These are phyloP conservation scores for Listronotus oregonensis DNA, from an alignment of 1,140 invertebrate species.

Conservation along the genomic window DNA sequence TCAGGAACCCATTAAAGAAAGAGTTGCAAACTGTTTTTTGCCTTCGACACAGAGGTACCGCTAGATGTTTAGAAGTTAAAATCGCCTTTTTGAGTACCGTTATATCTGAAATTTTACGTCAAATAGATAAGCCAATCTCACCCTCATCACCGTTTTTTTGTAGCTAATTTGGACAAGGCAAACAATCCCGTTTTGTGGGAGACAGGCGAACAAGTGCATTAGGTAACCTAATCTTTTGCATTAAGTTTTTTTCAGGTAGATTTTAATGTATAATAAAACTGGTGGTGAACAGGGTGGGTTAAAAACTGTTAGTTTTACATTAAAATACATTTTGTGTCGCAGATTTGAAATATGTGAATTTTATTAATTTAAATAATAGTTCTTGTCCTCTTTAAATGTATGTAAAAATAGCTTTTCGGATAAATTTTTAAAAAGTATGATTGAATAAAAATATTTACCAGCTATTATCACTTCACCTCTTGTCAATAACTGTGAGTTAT, in stretches of 20 bases:
- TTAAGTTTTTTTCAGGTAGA: conserved; percentile 32
- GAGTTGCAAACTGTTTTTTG: too few relatives aligned
- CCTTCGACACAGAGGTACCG: too few relatives aligned
- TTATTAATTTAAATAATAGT: too few relatives aligned
- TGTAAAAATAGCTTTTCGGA: too few relatives aligned
- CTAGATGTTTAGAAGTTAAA: background rate
- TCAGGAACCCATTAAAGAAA: too few relatives aligned
- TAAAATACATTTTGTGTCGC: background rate
- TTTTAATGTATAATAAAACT: conserved; percentile 2
- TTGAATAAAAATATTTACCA: too few relatives aligned
- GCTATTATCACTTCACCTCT: too few relatives aligned
- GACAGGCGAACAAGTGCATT: conserved; percentile 32
- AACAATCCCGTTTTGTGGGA: conserved; percentile 22
- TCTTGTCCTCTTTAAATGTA: too few relatives aligned
- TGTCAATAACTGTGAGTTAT: too few relatives aligned
- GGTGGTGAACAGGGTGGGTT: conserved; percentile 1
- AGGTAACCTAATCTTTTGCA: conserved; percentile 35
- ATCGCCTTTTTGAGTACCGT: conserved; percentile 27
- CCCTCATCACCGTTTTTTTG: conserved; percentile 40
- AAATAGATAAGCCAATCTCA: conserved; percentile 38
- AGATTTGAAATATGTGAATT: background rate
- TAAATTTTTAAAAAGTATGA: too few relatives aligned
- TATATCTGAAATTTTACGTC: conserved; percentile 26
- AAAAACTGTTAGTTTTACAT: background rate
- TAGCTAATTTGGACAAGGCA: conserved; percentile 33